Conservation (phyloP, 2,113 vertebrate species). For the Silurus meridionalis region DNA sequence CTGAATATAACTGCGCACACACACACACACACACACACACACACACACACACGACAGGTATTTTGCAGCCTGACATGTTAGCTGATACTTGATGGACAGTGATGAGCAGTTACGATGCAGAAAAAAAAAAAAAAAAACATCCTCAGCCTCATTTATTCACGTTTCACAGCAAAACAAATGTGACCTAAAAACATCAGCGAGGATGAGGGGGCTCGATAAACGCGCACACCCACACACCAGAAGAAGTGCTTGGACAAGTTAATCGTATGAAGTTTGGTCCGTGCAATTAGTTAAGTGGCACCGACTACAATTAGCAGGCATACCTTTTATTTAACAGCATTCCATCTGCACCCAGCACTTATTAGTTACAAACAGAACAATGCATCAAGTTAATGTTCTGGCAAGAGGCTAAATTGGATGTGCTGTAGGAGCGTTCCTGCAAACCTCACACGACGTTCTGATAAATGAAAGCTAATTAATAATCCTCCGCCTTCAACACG, state of each 20-base stretch:
- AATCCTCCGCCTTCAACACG: background rate
- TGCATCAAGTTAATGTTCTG: conserved; percentile 1
- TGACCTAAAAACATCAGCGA: background rate
- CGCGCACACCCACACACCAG: background rate
- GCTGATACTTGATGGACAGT: background rate
- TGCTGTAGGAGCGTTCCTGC: background rate
- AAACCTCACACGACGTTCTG: background rate
- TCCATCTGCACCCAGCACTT: background rate
- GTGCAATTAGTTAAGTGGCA: background rate
- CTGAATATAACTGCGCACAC: background rate
- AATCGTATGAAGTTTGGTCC: background rate
- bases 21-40: too few relatives aligned
- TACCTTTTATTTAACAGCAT: background rate
- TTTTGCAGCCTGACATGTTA: background rate
- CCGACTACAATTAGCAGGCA: background rate
- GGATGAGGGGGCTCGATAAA: background rate
- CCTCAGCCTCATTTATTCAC: background rate
- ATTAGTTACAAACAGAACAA: background rate
- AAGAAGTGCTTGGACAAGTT: background rate
- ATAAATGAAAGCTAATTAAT: background rate
- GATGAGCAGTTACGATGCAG: background rate
- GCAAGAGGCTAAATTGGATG: background rate
- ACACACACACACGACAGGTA: background rate
- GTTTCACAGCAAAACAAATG: background rate
- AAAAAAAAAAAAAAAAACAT: background rate